A percentile compares a stretch with the other conserved stretches of the same genome.
Evolutionary conservation across 2,888 invertebrate species (phyloP).

Genomic region (Parthenolecanium corni): DNA sequence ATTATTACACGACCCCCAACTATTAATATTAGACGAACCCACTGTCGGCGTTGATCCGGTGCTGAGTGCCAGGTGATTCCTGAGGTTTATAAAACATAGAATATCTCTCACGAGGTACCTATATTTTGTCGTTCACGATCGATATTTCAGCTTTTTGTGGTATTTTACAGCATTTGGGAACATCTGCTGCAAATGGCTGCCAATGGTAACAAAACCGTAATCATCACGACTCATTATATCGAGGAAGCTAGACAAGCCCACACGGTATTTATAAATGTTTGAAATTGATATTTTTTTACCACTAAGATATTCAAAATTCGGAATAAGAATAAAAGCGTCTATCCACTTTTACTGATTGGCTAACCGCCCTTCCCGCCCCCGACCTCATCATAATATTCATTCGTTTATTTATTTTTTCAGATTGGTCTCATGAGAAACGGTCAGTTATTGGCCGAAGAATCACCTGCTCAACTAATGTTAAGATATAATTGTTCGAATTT

Average conservation of each 20-base stretch:
- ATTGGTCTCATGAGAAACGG: slow-evolving; percentile 84
- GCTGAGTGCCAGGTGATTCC: slow-evolving; percentile 39
- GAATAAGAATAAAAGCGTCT: not conserved
- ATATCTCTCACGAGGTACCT: not conserved
- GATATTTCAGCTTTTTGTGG: not conserved
- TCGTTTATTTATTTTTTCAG: slow-evolving; percentile 41
- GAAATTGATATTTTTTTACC: too few species aligned
- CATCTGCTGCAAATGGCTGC: slow-evolving; percentile 62
- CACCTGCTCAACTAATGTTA: slow-evolving; percentile 58
- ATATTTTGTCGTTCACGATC: not conserved
- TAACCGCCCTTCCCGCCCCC: not conserved
- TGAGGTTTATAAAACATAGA: not conserved
- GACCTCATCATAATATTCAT: not conserved
- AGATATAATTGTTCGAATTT: slow-evolving; percentile 59
- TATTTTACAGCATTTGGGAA: slow-evolving; percentile 67
- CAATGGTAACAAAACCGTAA: slow-evolving; percentile 60
- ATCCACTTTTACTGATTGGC: not conserved
- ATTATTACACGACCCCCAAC: slow-evolving; percentile 73
- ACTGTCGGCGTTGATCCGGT: slow-evolving; percentile 90
- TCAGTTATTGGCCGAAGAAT: slow-evolving; percentile 69
- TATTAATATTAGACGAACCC: slow-evolving; percentile 82
- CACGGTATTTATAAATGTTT: slow-evolving; percentile 55
- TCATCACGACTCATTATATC: slow-evolving; percentile 90
- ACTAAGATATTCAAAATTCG: not conserved
- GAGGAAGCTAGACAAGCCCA: slow-evolving; percentile 79